Base-by-base conservation (phyloP, 2,113 vertebrate species). In the Lampris megalopsis region DNA sequence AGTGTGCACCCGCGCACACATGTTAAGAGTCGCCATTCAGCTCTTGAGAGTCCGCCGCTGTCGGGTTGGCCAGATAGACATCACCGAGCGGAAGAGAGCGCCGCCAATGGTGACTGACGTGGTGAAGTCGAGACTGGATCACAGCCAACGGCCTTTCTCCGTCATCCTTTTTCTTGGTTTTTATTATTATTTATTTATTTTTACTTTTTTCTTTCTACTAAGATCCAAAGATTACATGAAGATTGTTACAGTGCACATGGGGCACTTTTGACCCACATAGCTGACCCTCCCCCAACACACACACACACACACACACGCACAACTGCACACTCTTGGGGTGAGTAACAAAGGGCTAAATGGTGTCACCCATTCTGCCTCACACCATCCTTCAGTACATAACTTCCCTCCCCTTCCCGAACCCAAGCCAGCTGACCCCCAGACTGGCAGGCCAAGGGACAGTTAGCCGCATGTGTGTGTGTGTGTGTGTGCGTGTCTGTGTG, bases 1-100 rank as follows among this genome's bases (percentile, higher is more conserved):
- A 90, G 83, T 70, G 47, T 71, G 80, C 88, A 69, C 81, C 87
- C 68, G 5, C 43, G 53, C 75, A 75, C 73, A 84, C 80, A 86
- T 79, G 83, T 81, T 73, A 50, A 68, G 24, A 82, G 68, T 49
- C 60, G 49, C 72, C 38, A 61, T 81, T 91, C 42, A 37, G 53
- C 71, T 74, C 83, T 84, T 43, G 57, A 86, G 86, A 78, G 61
- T 79, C 91, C 91, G 90, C 94, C 91, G 90, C 94, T 93, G 90
- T 84, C 88, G 85, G 80, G 70, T 82, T 77, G 57, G 73, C 35
- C 54, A 54, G 50, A 63, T 66, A 58, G n/a, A 61, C 41, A 56
- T 63, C 49, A 72, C 56, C 71, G 73, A 77, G 81, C 62, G 72
- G 42, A 24, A 2, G 24, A 35, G 69, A 38, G 49, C 49, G 56